Percentiles rank a stretch among this genome's conserved stretches.
Evolutionary conservation across 2,888 invertebrate species (phyloP).

Genomic region (Strigamia crassipes): DNA sequence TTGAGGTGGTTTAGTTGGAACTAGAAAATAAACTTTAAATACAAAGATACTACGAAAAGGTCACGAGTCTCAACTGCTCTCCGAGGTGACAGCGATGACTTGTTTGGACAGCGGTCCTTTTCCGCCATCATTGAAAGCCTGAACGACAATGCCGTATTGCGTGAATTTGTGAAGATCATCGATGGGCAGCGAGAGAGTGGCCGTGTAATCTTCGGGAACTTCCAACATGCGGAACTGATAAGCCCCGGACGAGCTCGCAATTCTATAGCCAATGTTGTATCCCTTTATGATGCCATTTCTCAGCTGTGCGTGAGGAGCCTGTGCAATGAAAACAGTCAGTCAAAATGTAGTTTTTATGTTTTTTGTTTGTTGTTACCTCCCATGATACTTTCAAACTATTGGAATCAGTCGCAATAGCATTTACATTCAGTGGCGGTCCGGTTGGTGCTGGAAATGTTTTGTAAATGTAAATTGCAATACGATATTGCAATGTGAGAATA

Average conservation of each 20-base stretch:
- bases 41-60: not conserved
- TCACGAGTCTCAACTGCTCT: conserved; percentile 55
- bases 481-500: too few species aligned
- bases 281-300: conserved; percentile 29
- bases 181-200: not conserved
- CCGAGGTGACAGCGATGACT: conserved; percentile 56
- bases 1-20: conserved; percentile 58
- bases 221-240: not conserved
- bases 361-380: not conserved
- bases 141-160: conserved; percentile 57
- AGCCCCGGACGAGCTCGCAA: not conserved
- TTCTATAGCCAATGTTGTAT: conserved; percentile 25
- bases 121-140: conserved; percentile 58
- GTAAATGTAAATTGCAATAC: not conserved
- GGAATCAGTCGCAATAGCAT: not conserved
- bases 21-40: conserved; percentile 50
- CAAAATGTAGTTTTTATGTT: too few species aligned
- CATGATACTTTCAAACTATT: not conserved
- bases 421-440: not conserved
- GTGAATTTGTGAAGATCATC: conserved; percentile 53
- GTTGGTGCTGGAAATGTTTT: not conserved
- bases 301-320: not conserved
- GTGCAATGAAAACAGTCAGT: not conserved
- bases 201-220: conserved; percentile 37
- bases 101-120: conserved; percentile 57